Conservation (phyloP, 1,140 invertebrate genomes). For the Tetraneura akinire region DNA sequence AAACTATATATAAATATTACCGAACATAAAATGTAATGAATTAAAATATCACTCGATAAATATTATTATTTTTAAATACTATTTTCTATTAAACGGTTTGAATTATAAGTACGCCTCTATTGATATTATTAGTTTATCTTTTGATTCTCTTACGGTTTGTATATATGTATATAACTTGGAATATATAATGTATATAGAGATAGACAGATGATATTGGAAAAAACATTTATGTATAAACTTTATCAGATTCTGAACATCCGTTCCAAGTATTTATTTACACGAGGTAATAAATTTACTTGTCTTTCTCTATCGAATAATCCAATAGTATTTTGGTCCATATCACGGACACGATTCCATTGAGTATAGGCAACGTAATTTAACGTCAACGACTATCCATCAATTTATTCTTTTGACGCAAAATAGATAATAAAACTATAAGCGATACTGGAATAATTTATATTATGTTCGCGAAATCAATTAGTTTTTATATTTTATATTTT, state of each 20-base stretch:
- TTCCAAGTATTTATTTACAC: slow-evolving; percentile 17
- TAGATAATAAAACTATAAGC: slow-evolving; percentile 33
- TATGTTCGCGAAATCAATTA: slow-evolving; percentile 7
- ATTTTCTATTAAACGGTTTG: too few relatives aligned
- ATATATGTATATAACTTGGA: neutral
- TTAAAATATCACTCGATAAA: too few relatives aligned
- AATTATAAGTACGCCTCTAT: too few relatives aligned
- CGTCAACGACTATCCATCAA: slow-evolving; percentile 27
- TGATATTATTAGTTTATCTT: too few relatives aligned
- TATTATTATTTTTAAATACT: too few relatives aligned
- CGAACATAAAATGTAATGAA: too few relatives aligned
- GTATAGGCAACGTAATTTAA: slow-evolving; percentile 28
- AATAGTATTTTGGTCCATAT: slow-evolving; percentile 33
- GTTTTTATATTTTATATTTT: neutral
- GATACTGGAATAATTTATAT: slow-evolving; percentile 15
- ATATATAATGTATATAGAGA: too few relatives aligned
- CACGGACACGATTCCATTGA: slow-evolving; percentile 36
- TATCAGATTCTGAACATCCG: slow-evolving; percentile 40
- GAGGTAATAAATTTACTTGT: slow-evolving; percentile 42
- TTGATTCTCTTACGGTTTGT: too few relatives aligned
- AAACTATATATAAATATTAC: too few relatives aligned
- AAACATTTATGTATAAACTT: slow-evolving; percentile 22
- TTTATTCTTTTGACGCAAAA: slow-evolving; percentile 26
- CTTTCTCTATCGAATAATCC: slow-evolving; percentile 22
- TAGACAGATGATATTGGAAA: neutral